phyloP scores from a whole-genome alignment of 2,797 vertebrate species.

The Clarias fuscus region DNA sequence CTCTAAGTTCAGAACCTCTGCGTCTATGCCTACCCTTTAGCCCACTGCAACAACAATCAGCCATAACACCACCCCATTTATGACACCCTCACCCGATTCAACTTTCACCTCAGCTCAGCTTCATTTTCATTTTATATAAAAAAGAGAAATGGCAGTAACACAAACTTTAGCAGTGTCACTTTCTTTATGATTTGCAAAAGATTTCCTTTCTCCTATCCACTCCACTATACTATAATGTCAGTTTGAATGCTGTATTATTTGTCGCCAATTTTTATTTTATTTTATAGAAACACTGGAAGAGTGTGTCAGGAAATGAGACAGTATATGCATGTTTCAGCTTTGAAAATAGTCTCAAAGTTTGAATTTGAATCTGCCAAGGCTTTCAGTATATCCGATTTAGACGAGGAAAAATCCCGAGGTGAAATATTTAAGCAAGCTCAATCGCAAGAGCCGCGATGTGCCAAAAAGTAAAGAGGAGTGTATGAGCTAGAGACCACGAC shows the following conservation, averaged over 20 bases:
- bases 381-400: not conserved
- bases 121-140: too few relatives aligned
- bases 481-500: not conserved
- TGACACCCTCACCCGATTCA: too few relatives aligned
- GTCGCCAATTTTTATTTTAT: not conserved
- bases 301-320: not conserved
- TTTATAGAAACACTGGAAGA: not conserved
- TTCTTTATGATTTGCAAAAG: not conserved
- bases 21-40: too few relatives aligned
- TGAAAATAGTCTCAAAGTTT: not conserved
- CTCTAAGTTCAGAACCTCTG: too few relatives aligned
- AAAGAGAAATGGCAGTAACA: not conserved
- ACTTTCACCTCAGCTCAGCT: too few relatives aligned
- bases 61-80: too few relatives aligned
- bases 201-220: not conserved
- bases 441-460: not conserved
- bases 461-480: not conserved
- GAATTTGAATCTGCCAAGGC: not conserved
- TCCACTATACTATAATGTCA: not conserved
- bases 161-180: not conserved
- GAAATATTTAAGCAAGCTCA: constrained; percentile 14
- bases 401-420: constrained; percentile 12
- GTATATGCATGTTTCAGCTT: not conserved
- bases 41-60: too few relatives aligned
- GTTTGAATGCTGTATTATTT: not conserved